Percentiles rank a stretch among this genome's conserved stretches.
Evolutionary conservation across 2,888 invertebrate genomes (phyloP).

Genomic region (Polietes domitor): DNA sequence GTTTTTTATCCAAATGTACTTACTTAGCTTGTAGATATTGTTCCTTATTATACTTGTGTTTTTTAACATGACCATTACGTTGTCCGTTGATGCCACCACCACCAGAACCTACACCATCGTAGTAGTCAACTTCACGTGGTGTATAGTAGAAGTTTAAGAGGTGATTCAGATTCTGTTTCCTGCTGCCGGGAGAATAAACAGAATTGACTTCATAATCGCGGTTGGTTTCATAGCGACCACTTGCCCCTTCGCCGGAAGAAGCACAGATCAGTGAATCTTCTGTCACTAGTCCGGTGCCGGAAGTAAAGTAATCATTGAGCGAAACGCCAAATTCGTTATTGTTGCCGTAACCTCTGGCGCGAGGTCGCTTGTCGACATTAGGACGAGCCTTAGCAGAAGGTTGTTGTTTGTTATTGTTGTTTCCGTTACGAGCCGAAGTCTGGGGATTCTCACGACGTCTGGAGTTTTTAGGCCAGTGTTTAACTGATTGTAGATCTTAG

Average conservation of each 20-base stretch:
- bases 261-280: slow-evolving; percentile 62
- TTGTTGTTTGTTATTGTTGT: slow-evolving; percentile 83
- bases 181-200: slow-evolving; percentile 91
- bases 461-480: slow-evolving; percentile 74
- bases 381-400: slow-evolving; percentile 76
- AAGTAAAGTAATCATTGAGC: slow-evolving; percentile 72
- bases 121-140: slow-evolving; percentile 82
- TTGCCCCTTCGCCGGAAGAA: slow-evolving; percentile 57
- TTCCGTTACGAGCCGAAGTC: slow-evolving; percentile 83
- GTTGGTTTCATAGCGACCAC: slow-evolving; percentile 68
- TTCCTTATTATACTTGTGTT: slow-evolving; percentile 93
- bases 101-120: slow-evolving; percentile 71
- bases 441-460: slow-evolving; percentile 79
- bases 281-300: slow-evolving; percentile 78
- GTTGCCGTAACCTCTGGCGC: slow-evolving; percentile 82
- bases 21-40: slow-evolving; percentile 97
- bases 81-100: slow-evolving; percentile 65
- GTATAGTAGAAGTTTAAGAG: slow-evolving; percentile 95
- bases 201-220: slow-evolving; percentile 87
- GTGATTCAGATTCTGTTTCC: slow-evolving; percentile 96
- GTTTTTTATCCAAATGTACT: slow-evolving; percentile 78
- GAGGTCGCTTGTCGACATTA: slow-evolving; percentile 85
- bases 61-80: slow-evolving; percentile 67
- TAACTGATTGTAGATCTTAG: slow-evolving; percentile 74
- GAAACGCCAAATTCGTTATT: slow-evolving; percentile 73